Base-by-base conservation (phyloP, 2,797 vertebrate genomes). In the Pseudochaenichthys georgianus region DNA sequence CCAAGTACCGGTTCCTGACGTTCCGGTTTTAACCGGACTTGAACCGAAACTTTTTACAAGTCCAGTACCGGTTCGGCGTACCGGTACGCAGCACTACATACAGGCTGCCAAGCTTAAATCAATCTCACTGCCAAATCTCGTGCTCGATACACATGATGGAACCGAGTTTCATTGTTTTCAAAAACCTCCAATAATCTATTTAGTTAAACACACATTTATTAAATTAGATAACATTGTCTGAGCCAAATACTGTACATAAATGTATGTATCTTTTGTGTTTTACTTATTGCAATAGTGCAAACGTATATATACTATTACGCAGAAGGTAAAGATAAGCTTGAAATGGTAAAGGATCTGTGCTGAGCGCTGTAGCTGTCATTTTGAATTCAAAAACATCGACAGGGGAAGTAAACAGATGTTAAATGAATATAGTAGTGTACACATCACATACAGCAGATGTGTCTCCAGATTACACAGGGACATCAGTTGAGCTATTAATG, bases 331-430 rank as follows among this genome's bases (percentile, higher is more conserved):
- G 31, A 45, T 6, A 62, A 2, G 0, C 15, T 50, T 69, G 2
- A 46, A 34, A 53, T 12, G 11, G 54, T 13, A 17, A 42, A n/a
- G 9, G 9, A 41, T n/a, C 1, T 41, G 1, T 42, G 31, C 21
- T 58, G 16, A 15, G 19, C 0, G 2, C 12, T 34, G 4, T n/a
- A 2, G 5, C 19, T 47, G 51, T 76, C 42, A 23, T 10, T 51
- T 7, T 59, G 50, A 70, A 65, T 55, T 57, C 11, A 67, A 54
- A 57, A 8, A 16, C 38, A 28, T 13, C 13, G 12, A 48, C 61
- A 41, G 3, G 23, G 47, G 63, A 66, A 10, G 23, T 31, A 70
- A 76, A 55, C 80, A 86, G 78, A 77, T 86, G 86, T 82, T 75
- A 31, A 64, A 73, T 82, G 50, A 70, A 68, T 59, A 73, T 2